Conservation (phyloP, 2,888 invertebrate species). For the Pyrochroa serraticornis region DNA sequence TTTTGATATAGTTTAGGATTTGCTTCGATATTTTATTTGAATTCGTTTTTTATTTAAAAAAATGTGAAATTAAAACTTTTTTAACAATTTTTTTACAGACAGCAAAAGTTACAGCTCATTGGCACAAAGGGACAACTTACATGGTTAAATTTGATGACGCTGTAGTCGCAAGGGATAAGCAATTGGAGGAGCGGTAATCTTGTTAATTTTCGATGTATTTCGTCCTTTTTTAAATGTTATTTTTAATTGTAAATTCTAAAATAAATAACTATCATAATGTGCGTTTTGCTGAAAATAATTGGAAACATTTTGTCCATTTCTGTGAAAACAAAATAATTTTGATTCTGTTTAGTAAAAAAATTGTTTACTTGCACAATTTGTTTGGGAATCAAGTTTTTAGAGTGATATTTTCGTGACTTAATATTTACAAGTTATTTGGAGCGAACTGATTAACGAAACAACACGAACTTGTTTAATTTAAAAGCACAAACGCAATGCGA, state of each 20-base stretch:
- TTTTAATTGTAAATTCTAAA: no score
- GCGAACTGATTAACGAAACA: no score
- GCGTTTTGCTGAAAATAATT: not conserved
- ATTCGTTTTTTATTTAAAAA: not conserved
- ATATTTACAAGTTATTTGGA: no score
- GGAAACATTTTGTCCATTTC: not conserved
- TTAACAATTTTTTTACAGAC: conserved; percentile 76
- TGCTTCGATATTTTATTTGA: not conserved
- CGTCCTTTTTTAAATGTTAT: not conserved
- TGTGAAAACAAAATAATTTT: not conserved
- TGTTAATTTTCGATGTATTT: conserved; percentile 5
- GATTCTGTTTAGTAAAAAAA: not conserved
- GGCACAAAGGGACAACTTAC: conserved; percentile 99
- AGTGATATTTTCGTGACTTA: no score
- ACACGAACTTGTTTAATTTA: conserved; percentile 12
- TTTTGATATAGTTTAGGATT: no score
- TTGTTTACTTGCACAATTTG: no score
- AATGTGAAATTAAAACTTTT: not conserved
- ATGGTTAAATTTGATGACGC: conserved; percentile 98
- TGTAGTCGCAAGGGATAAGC: conserved; percentile 88
- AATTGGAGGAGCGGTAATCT: conserved; percentile 82
- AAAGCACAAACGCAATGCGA: no score
- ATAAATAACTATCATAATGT: not conserved
- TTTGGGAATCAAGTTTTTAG: no score
- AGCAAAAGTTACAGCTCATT: conserved; percentile 97